These are phyloP conservation scores for Acanthisitta chloris DNA, from an alignment of 2,113 vertebrate genomes.

Conservation along the genomic window DNA sequence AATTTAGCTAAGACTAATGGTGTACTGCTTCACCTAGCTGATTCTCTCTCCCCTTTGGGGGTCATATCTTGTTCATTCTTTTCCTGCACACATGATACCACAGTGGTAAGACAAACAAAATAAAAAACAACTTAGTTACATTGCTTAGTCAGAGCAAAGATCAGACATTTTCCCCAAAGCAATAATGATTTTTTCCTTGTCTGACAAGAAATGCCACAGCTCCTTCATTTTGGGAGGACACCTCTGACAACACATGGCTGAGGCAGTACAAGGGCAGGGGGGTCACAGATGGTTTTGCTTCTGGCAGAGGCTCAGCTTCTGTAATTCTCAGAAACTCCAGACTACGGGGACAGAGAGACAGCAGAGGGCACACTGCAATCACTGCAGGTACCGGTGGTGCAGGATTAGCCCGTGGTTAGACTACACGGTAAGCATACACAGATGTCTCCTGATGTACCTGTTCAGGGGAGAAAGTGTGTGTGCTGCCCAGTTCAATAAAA, in stretches of 20 bases:
- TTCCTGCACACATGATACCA: background rate
- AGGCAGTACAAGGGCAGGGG: fast-evolving
- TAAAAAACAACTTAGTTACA: background rate
- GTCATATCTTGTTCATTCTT: background rate
- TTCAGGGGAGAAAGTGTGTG: background rate
- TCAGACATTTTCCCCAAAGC: background rate
- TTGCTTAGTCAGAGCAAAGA: background rate
- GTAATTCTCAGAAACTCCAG: background rate
- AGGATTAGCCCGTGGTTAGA: fast-evolving
- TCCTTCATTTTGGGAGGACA: background rate
- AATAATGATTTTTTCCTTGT: background rate
- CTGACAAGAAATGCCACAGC: background rate
- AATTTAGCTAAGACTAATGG: background rate
- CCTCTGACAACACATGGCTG: background rate
- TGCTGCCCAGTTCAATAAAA: too few species aligned
- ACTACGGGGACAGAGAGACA: background rate
- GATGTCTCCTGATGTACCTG: background rate
- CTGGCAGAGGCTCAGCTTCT: background rate
- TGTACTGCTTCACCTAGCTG: background rate
- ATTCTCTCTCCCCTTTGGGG: background rate
- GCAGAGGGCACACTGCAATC: slow-evolving; percentile 51
- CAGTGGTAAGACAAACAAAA: background rate
- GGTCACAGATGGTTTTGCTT: background rate
- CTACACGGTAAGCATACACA: background rate
- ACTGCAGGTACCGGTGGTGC: background rate